phyloP scores from a whole-genome alignment of 1,140 invertebrate genomes.

The Bombus terrestris region DNA sequence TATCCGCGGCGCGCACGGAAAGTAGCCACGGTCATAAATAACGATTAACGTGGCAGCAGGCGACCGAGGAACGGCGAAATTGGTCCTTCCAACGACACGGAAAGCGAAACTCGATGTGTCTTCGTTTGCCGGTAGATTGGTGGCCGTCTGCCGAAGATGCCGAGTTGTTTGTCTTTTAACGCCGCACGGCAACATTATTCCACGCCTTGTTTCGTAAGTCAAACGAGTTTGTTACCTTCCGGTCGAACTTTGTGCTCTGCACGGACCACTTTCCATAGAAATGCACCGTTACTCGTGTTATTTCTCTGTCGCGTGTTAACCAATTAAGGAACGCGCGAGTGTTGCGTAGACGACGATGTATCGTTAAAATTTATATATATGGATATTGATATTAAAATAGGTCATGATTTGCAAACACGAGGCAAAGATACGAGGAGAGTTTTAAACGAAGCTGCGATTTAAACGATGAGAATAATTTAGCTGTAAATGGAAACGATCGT shows the following conservation, averaged over 20 bases:
- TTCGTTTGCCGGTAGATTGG: constrained; percentile 67
- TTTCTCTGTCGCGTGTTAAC: neutral
- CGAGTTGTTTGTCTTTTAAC: constrained; percentile 61
- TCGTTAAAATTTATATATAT: too few species aligned
- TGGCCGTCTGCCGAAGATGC: constrained; percentile 55
- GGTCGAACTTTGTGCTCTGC: neutral
- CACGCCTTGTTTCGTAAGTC: constrained; percentile 36
- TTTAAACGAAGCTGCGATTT: too few species aligned
- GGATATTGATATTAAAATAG: too few species aligned
- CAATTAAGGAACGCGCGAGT: too few species aligned
- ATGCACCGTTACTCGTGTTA: neutral
- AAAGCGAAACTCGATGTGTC: constrained; percentile 66
- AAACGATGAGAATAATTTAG: too few species aligned
- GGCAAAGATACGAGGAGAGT: too few species aligned
- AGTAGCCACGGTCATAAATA: constrained; percentile 60
- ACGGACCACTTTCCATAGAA: too few species aligned
- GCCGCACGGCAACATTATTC: constrained; percentile 21
- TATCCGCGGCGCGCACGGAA: constrained; percentile 1
- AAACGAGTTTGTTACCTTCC: constrained; percentile 18
- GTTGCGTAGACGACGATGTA: too few species aligned
- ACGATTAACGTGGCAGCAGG: constrained; percentile 66
- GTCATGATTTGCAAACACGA: too few species aligned
- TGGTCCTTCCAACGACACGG: constrained; percentile 64
- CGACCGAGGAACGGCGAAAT: constrained; percentile 64
- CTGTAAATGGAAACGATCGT: too few species aligned